A percentile compares a stretch with the other conserved stretches of the same genome.
Conservation (phyloP, 2,113 vertebrate genomes). For the Prolemur simus region DNA sequence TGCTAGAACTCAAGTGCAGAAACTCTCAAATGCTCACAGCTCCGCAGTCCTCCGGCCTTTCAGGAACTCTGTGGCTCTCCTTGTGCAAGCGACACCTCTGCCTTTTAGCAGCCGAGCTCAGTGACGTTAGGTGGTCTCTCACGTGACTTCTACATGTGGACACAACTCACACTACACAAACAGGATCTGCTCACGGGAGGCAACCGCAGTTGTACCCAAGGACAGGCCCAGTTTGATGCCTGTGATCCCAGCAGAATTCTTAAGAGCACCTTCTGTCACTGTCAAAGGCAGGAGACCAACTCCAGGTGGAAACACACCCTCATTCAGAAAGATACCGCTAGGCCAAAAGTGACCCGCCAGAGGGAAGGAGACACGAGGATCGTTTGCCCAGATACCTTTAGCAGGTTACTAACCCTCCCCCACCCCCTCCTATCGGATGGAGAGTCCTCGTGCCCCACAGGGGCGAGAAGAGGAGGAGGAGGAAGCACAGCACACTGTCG, state of each 20-base stretch:
- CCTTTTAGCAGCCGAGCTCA: background rate
- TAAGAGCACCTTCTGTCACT: background rate
- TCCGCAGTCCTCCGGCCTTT: background rate
- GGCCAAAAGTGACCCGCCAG: background rate
- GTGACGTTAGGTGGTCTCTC: background rate
- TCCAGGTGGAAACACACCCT: background rate
- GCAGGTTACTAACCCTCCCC: background rate
- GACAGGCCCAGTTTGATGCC: background rate
- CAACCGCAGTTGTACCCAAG: background rate
- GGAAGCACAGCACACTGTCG: background rate
- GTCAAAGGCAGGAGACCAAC: background rate
- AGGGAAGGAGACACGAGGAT: background rate
- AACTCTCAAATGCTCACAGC: background rate
- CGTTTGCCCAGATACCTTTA: background rate
- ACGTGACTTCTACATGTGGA: background rate
- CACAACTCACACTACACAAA: background rate
- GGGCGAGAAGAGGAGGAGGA: background rate
- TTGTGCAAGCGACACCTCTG: background rate
- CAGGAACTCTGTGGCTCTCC: background rate
- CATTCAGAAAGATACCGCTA: background rate
- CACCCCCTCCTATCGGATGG: background rate
- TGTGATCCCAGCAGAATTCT: background rate
- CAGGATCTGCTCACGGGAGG: background rate
- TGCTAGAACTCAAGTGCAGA: background rate
- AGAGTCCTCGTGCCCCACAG: background rate